Percentiles rank a stretch among this genome's conserved stretches.
Conservation (phyloP, 2,888 invertebrate species). For the Rhorus exstirpatorius region DNA sequence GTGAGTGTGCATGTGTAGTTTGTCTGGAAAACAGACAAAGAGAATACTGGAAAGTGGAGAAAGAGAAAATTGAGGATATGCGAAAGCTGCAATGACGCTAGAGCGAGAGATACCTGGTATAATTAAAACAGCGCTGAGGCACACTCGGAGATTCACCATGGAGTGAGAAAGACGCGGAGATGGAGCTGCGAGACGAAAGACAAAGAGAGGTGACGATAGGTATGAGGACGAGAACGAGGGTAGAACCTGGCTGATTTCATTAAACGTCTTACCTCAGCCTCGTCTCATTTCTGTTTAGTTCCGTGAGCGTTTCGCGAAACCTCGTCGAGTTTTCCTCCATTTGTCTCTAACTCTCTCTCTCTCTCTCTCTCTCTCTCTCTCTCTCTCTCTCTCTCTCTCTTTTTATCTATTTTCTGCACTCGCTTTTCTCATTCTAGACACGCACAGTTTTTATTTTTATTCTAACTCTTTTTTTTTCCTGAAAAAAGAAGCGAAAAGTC, state of each 20-base stretch:
- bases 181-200: slow-evolving; percentile 3
- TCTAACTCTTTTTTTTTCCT: slow-evolving; percentile 47
- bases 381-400: background rate
- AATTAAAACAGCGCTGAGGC: slow-evolving; percentile 78
- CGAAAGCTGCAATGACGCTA: slow-evolving; percentile 67
- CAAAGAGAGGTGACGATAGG: slow-evolving; percentile 13
- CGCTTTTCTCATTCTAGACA: slow-evolving; percentile 1
- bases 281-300: slow-evolving; percentile 76
- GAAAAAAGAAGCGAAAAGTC: background rate
- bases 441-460: slow-evolving; percentile 30
- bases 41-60: slow-evolving; percentile 50
- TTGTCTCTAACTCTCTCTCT: background rate
- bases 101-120: slow-evolving; percentile 73
- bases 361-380: slow-evolving; percentile 16
- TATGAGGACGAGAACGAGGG: slow-evolving; percentile 53
- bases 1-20: slow-evolving; percentile 1
- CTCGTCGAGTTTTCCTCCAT: slow-evolving; percentile 61
- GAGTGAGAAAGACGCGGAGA: slow-evolving; percentile 35
- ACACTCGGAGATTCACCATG: slow-evolving; percentile 47
- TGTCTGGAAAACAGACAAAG: slow-evolving; percentile 6
- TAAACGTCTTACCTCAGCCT: slow-evolving; percentile 78
- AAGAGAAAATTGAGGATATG: slow-evolving; percentile 36
- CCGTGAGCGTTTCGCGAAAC: slow-evolving; percentile 66
- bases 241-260: slow-evolving; percentile 78
- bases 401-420: background rate